Evolutionary conservation across 2,797 vertebrate species (phyloP), one percentile per base, ranked within the genome.

Genomic region (Sarcophilus harrisii): DNA sequence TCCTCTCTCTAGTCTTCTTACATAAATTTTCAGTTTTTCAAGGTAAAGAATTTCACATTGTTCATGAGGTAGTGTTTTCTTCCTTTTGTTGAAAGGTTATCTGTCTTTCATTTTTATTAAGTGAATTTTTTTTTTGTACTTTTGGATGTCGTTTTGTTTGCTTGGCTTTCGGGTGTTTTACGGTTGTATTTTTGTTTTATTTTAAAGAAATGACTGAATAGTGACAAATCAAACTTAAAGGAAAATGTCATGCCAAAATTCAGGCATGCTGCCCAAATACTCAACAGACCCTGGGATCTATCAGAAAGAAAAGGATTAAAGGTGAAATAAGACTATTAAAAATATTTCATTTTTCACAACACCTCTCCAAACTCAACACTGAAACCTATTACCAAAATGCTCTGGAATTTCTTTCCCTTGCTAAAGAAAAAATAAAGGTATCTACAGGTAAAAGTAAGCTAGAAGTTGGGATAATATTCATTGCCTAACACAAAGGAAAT

Each of bases 11-110:
- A 90, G 3, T 90, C 16, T 95, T 92, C 27, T 55, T 3, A 81
- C 14, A 96, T 96, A 49, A 93, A 92, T 92, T 55, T 81, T 6
- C 87, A 95, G 38, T 38, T 45, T 92, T 27, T 57, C 14, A 45
- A 24, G 13, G 45, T 90, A 95, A 93, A 95, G 4, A 91, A 95
- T 90, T 91, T 91, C 52, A 93, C n/a, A 73, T 57, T 30, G 29
- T 4, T n/a, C 49, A 89, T 9, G 96, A 94, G 94, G 94, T 10
- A 94, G 91, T 58, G 93, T 54, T 52, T 49, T 55, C 11, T 89
- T 55, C 45, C 95, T 58, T 93, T 73, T 58, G 49, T 5, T 6
- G 52, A 13, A 91, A 27, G 81, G 49, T 45, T 90, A 95, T 95
- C 92, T 45, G 58, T 24, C 90, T 62, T 32, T 90, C 52, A 90